Base-by-base conservation (phyloP, 2,797 vertebrate genomes). In the Acrossocheilus fasciatus region DNA sequence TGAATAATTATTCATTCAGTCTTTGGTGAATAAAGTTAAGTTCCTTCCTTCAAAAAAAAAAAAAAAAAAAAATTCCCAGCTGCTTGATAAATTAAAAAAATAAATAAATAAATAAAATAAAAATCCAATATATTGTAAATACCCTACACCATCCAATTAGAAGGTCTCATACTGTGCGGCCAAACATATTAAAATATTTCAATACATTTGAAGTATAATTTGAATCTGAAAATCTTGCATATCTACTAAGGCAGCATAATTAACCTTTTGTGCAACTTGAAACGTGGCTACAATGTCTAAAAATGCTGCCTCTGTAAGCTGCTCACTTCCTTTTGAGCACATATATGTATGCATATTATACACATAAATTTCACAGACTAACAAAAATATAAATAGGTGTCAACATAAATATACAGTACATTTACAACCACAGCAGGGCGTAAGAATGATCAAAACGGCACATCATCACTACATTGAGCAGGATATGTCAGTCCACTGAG, bases 401-500 rank as follows among this genome's bases (percentile, higher is more conserved):
- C 82, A 50, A 39, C 41, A 36, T 84, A 68, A 84, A 84, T 75
- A 45, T 75, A 66, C 20, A 57, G 54, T 4, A 57, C 15, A 17
- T 30, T 52, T 39, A 41, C 14, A 39, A 75, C 8, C 20, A 41
- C 23, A 66, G 73, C 23, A 52, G 26, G 9, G 26, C 3, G 26
- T 39, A 59, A 79, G 36, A 70, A 78, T 54, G 18, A 69, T 69
- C n/a, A 47, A 85, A 79, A 54, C 50, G 23, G 39, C 62, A 45
- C 20, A 50, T 30, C 39, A 30, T 43, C 9, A 3, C 75, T 34
- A 26, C 34, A 11, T 72, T 30, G 54, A 64, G 82, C 82, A 39
- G 57, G 52, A 83, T n/a, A 83, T 75, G 54, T 59, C 64, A 9
- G 64, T 85, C 64, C 47, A 57, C 11, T 2, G 39, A 85, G 83